Evolutionary conservation across 2,888 invertebrate genomes (phyloP).

Genomic region (Itoplectis maculator): DNA sequence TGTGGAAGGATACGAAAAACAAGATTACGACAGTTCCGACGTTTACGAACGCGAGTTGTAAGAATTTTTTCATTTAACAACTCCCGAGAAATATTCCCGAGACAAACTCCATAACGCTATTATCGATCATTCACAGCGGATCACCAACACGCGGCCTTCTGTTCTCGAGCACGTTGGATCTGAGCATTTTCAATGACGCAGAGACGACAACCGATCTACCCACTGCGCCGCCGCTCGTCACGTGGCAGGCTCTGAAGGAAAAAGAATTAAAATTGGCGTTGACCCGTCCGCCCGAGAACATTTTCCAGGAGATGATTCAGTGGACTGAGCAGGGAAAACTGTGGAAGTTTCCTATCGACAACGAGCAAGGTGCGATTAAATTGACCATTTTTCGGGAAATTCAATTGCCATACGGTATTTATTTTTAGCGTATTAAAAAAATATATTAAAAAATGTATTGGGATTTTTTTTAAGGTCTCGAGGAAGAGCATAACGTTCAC

Average conservation of each 20-base stretch:
- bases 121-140: slow-evolving; percentile 69
- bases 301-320: slow-evolving; percentile 95
- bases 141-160: slow-evolving; percentile 83
- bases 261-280: slow-evolving; percentile 89
- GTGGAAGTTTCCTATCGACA: slow-evolving; percentile 99
- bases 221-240: slow-evolving; percentile 85
- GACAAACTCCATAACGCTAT: too few species aligned
- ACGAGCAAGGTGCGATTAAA: slow-evolving; percentile 93
- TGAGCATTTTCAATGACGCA: slow-evolving; percentile 87
- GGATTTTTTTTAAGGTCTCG: slow-evolving; percentile 87
- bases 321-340: slow-evolving; percentile 98
- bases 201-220: background rate
- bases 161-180: slow-evolving; percentile 86
- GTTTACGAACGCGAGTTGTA: too few species aligned
- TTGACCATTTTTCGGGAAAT: too few species aligned
- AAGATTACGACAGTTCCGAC: too few species aligned
- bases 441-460: too few species aligned
- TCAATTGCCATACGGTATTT: too few species aligned
- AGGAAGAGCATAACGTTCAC: slow-evolving; percentile 88
- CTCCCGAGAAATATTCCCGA: too few species aligned
- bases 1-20: too few species aligned
- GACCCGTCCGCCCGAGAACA: slow-evolving; percentile 92
- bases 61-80: too few species aligned
- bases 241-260: slow-evolving; percentile 89
- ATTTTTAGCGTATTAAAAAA: too few species aligned